phyloP scores from a whole-genome alignment of 2,888 invertebrate genomes.

The Sphaerophoria taeniata region DNA sequence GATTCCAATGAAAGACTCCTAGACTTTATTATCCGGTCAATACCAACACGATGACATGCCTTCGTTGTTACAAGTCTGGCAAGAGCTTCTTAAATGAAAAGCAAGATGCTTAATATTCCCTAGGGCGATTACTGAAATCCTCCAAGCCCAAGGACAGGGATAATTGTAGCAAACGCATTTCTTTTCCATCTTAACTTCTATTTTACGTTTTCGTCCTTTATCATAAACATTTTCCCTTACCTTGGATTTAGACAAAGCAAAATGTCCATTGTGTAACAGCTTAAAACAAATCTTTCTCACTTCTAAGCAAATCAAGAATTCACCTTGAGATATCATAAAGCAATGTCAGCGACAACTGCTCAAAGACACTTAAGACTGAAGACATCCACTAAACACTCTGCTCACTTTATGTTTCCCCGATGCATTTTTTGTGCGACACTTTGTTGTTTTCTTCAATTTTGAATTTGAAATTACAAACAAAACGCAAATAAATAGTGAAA shows the following conservation, averaged over 20 bases:
- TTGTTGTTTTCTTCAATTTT: neutral
- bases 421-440: slow-evolving; percentile 15
- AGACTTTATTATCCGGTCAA: too few species aligned
- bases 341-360: slow-evolving; percentile 6
- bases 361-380: neutral
- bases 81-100: too few species aligned
- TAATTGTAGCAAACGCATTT: neutral
- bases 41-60: too few species aligned
- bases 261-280: neutral
- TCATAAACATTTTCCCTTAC: too few species aligned
- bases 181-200: neutral
- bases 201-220: too few species aligned
- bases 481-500: neutral
- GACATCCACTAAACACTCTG: slow-evolving; percentile 4
- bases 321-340: slow-evolving; percentile 24
- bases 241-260: neutral
- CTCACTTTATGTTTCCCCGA: neutral
- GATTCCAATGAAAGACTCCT: too few species aligned
- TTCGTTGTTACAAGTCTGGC: too few species aligned
- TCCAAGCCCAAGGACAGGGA: too few species aligned
- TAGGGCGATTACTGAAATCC: too few species aligned
- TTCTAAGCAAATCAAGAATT: neutral
- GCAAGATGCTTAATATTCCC: too few species aligned
- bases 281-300: neutral
- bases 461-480: slow-evolving; percentile 4